Base-by-base conservation (phyloP, 2,888 invertebrate genomes). In the Peribatodes rhomboidaria region DNA sequence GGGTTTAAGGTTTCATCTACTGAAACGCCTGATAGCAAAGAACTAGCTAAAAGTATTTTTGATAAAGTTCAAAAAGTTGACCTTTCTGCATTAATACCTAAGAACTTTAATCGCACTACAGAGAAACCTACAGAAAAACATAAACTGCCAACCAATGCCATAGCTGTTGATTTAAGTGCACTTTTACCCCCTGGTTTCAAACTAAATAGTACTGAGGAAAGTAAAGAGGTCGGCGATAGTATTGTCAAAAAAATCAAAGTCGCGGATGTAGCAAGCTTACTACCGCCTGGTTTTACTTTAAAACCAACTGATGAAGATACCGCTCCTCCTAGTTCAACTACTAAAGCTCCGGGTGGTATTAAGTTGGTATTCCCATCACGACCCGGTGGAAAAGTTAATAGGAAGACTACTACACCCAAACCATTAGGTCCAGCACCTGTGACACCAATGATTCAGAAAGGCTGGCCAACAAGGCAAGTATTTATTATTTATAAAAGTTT, bases 351-450 rank as follows among this genome's bases (percentile, higher is more conserved):
- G 13, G 87, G 94, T 22, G 90, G 94, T 2, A 92, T 95, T 14
- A 97, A 97, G 86, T 85, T 97, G 10, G 96, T 97, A 0, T 98
- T 97, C 75, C 97, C 98, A 0, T 97, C 96, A 69, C 94, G 97
- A 78, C 95, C 97, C 0, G 97, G 96, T 41, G 91, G 94, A 57
- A 96, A 96, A 86, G 81, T 94, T 64, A 81, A 86, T 75, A 85
- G 95, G 77, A 93, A 95, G 82, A 86, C 95, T 1, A 95, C 95
- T 1, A 95, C 96, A 7, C 92, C 95, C 0, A 94, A 93, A 76
- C 86, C 94, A 13, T 78, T 81, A 67, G 94, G 94, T 1, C 94
- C 94, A 42, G 87, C 83, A 61, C 87, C 81, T 41, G 82, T 85
- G 0, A 86, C 92, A 0, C 97, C 97, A 7, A 94, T 95, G 56